These are phyloP conservation scores for Sander vitreus DNA, from an alignment of 2,113 vertebrate genomes.

Conservation along the genomic window DNA sequence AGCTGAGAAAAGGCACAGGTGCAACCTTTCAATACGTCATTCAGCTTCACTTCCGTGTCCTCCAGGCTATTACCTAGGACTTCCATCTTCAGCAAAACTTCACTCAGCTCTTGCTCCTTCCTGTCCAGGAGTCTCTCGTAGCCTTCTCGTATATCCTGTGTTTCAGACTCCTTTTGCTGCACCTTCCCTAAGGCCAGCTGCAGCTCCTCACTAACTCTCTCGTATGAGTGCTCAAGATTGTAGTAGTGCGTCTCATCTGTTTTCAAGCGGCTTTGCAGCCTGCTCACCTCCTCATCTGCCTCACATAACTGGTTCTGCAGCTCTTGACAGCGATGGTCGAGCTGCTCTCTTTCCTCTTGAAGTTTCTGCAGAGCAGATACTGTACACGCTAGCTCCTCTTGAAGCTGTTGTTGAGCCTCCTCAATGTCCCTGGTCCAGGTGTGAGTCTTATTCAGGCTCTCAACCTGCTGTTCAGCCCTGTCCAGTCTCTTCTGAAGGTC, in stretches of 20 bases:
- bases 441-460: constrained; percentile 47
- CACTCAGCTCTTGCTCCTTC: constrained; percentile 90
- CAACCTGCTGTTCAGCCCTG: constrained; percentile 73
- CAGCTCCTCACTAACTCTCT: constrained; percentile 86
- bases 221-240: constrained; percentile 87
- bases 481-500: constrained; percentile 89
- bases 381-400: constrained; percentile 68
- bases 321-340: constrained; percentile 85
- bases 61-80: constrained; percentile 89
- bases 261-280: constrained; percentile 86
- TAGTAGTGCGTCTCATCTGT: constrained; percentile 88
- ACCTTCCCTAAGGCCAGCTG: constrained; percentile 83
- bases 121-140: constrained; percentile 86
- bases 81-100: constrained; percentile 90
- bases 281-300: constrained; percentile 82
- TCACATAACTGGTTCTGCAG: constrained; percentile 86
- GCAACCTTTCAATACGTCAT: constrained; percentile 62
- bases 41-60: constrained; percentile 87
- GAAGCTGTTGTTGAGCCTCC: constrained; percentile 74
- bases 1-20: constrained; percentile 34
- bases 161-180: constrained; percentile 86
- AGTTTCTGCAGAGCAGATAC: constrained; percentile 79
- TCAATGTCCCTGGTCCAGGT: constrained; percentile 59
- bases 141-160: constrained; percentile 85
- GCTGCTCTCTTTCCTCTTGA: constrained; percentile 87